These are phyloP conservation scores for Turritopsis rubra DNA, from an alignment of 30 jellyfish, hydroid and myxozoan species.

Conservation along the genomic window DNA sequence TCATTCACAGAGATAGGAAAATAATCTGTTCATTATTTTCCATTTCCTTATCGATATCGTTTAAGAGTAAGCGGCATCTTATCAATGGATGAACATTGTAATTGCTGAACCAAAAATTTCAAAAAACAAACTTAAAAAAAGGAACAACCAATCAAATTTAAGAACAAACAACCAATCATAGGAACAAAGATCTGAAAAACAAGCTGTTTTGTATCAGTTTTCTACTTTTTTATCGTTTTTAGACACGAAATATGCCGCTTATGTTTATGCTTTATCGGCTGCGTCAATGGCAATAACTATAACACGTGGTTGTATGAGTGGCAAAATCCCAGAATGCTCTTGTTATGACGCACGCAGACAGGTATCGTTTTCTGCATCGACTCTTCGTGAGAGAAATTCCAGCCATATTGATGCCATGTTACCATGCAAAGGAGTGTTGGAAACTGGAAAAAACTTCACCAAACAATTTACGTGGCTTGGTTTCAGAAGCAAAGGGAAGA, in stretches of 20 bases:
- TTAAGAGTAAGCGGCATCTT: background rate
- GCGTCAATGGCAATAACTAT: conserved; percentile 76
- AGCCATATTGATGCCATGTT: conserved; percentile 50
- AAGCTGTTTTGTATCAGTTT: background rate
- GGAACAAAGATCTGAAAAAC: background rate
- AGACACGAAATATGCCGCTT: conserved; percentile 91
- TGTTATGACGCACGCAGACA: conserved; percentile 33
- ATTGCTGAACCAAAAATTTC: background rate
- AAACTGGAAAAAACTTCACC: conserved; percentile 53
- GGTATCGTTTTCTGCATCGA: conserved; percentile 44
- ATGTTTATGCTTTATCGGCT: conserved; percentile 73
- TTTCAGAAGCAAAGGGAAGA: conserved; percentile 28
- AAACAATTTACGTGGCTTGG: conserved; percentile 69
- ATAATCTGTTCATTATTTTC: no score
- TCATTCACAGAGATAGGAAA: background rate
- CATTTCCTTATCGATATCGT: background rate
- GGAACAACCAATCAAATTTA: background rate
- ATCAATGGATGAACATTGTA: background rate
- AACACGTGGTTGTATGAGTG: conserved; percentile 79
- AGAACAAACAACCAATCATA: background rate
- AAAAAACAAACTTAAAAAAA: background rate
- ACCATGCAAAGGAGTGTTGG: conserved; percentile 66
- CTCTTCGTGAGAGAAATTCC: conserved; percentile 37
- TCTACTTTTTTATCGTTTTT: background rate
- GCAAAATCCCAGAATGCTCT: conserved; percentile 68